Evolutionary conservation across 2,797 vertebrate species (phyloP), one percentile per base, ranked within the genome.

Genomic region (Notamacropus eugenii): DNA sequence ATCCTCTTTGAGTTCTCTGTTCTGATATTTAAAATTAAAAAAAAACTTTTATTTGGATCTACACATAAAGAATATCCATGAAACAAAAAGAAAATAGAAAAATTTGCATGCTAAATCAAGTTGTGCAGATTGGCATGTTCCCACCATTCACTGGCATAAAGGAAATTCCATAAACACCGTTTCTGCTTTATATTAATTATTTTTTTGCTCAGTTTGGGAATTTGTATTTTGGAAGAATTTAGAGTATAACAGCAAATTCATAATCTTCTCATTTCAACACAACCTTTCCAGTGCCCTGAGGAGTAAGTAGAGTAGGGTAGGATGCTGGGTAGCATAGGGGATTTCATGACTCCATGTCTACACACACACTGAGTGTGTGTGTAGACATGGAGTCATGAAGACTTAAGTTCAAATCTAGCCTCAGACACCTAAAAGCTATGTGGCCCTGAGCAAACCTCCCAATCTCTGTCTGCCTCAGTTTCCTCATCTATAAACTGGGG

Each of bases 101-200:
- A 97, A 82, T 59, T 93, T n/a, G 90, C 92, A 92, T 94, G 91
- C 50, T 54, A 3, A n/a, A 67, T 95, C 94, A 90, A 67, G n/a
- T 95, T 96, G 97, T 95, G 29, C 50, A 93, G 2, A 94, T 93
- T 59, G 95, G 52, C 90, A 90, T 94, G 58, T 59, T 92, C 46
- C 55, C 52, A 52, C 55, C 90, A 93, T 91, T 90, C 54, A 96
- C 10, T 94, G 92, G 92, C 24, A 92, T 96, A 92, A 97, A 96
- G 95, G 50, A 94, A 95, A 94, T 96, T 91, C 57, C 67, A 92
- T 55, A 94, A 93, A 57, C 50, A 95, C 58, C 92, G 22, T 57
- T 97, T 58, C 95, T 97, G n/a, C 67, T 95, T 95, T 57, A 54
- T 55, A 16, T n/a, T 96, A 96, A 91, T 93, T 96, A 96, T 94